phyloP scores from a whole-genome alignment of 92 coral and sea anemone genomes.

The Muricea muricata region DNA sequence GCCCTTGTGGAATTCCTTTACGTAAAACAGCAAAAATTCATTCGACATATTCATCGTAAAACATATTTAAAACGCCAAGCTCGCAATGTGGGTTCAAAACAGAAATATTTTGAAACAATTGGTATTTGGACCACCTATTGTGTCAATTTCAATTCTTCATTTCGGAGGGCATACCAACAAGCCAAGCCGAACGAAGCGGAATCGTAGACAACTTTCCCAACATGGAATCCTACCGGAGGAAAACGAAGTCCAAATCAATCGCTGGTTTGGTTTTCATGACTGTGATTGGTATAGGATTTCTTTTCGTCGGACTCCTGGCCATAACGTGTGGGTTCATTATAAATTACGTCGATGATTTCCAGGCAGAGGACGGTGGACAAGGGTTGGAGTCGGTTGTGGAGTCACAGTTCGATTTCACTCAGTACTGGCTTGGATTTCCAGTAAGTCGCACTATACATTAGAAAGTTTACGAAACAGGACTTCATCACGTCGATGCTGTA shows the following conservation, averaged over 20 bases:
- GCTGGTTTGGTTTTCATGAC: constrained; percentile 25
- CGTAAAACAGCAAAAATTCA: too few relatives aligned
- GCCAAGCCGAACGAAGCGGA: not conserved
- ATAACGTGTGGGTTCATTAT: constrained; percentile 27
- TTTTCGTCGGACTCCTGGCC: not conserved
- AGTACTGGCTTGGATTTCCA: constrained; percentile 40
- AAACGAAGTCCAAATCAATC: not conserved
- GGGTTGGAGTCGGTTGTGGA: not conserved
- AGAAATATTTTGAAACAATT: not conserved
- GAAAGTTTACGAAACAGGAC: too few relatives aligned
- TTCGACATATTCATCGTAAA: too few relatives aligned
- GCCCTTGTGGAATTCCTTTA: too few relatives aligned
- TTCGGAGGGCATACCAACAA: constrained; percentile 9
- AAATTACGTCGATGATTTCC: constrained; percentile 24
- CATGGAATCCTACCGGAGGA: not conserved
- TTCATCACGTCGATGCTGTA: too few relatives aligned
- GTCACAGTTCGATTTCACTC: constrained; percentile 28
- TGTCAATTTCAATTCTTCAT: constrained; percentile 9
- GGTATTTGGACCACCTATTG: not conserved
- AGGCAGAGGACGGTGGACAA: constrained; percentile 1
- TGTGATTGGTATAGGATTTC: constrained; percentile 13
- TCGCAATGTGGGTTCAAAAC: not conserved
- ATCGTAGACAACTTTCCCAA: too few relatives aligned
- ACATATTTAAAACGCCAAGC: not conserved
- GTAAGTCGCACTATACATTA: not conserved